These are phyloP conservation scores for Acromyrmex echinatior DNA, from an alignment of 1,140 invertebrate genomes.

Conservation along the genomic window DNA sequence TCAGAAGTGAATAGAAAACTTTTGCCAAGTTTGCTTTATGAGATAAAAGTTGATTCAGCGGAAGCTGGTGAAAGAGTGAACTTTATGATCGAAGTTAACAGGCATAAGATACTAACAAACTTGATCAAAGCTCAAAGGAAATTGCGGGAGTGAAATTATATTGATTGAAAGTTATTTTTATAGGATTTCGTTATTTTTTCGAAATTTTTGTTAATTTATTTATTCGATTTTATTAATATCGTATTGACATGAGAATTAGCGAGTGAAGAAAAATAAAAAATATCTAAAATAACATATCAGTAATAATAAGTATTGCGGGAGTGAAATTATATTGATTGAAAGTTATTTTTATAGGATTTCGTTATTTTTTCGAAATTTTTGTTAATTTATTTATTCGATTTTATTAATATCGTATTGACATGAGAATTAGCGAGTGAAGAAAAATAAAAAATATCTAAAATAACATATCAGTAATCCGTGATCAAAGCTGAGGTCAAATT, in stretches of 20 bases:
- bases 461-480: constrained; percentile 11
- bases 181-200: not conserved
- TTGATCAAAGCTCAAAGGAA: not conserved
- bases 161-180: not conserved
- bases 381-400: not conserved
- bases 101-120: constrained; percentile 14
- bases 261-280: not conserved
- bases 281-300: constrained; percentile 6
- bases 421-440: not conserved
- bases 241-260: not conserved
- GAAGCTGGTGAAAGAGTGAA: not conserved
- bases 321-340: not conserved
- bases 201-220: not conserved
- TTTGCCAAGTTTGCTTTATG: constrained; percentile 6
- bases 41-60: constrained; percentile 24
- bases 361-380: not conserved
- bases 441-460: not conserved
- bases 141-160: not conserved
- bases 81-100: not conserved
- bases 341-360: not conserved
- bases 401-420: not conserved
- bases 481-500: constrained; percentile 12
- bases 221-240: not conserved
- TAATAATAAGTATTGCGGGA: constrained; percentile 7
- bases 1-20: constrained; percentile 13